Evolutionary conservation across 2,888 invertebrate species (phyloP), one percentile per base, ranked within the genome.

Genomic region (Nomada fabriciana): DNA sequence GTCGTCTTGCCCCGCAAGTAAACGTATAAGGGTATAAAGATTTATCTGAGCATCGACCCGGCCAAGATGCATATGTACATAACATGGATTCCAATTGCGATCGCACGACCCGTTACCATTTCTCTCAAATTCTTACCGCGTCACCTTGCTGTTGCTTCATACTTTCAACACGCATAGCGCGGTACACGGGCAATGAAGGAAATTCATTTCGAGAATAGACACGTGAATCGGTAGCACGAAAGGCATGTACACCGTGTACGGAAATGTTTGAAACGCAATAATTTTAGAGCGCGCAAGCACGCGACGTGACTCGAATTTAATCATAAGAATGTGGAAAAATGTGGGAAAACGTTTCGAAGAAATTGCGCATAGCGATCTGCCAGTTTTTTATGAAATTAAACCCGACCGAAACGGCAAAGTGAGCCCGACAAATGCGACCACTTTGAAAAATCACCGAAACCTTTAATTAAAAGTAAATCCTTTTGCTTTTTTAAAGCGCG

Each of bases 381-480:
- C 7, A 47, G 55, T 69, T 73, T 50, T 64, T n/a, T 50, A 52
- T 47, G 63, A 72, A 68, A 76, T 82, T 82, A 82, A 61, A 65
- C 63, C 20, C 29, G 11, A 36, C 50, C 43, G 18, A 29, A 61
- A 50, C 55, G 55, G 55, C 63, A 61, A 61, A 55, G 73, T 18
- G 50, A 74, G 29, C 59, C 55, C 15, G 57, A 36, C 36, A 63
- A 61, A 77, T 23, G 59, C 25, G 18, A 29, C 52, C 25, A 47
- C 81, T 85, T 79, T 84, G 69, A 76, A 71, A 79, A 76, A 79
- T 81, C 63, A 59, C 50, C 71, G 20, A 55, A 70, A 57, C 18
- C 52, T 85, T 85, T 86, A 83, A 86, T 86, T 85, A 86, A 80
- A 85, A 82, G 76, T 80, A 80, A 50, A 25, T 67, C 55, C 52